Base-by-base conservation (phyloP, 2,113 vertebrate genomes). In the Turnix velox region DNA sequence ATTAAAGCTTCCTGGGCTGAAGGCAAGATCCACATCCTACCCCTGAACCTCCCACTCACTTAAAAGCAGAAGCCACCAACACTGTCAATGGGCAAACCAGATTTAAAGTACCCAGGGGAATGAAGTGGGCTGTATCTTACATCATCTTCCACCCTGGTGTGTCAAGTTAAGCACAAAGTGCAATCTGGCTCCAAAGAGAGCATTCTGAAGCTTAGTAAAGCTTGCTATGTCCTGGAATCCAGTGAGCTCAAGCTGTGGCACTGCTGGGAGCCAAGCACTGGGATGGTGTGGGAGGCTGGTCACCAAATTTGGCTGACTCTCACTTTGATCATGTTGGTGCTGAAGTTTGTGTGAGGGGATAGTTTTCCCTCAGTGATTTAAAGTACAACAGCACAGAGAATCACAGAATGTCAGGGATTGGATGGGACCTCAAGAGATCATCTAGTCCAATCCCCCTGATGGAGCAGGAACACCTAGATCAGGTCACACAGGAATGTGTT, bases 251-350 rank as follows among this genome's bases (percentile, higher is more conserved):
- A 30, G 37, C 24, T 18, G 18, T 28, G 14, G 24, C 3, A 3
- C 14, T 46, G 55, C 55, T 55, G 51, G 35, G 43, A 55, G 27
- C 19, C 0, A 0, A 28, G 28, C 1, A 0, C 35, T 51, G 42
- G 51, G 14, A 3, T 72, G 48, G 18, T 0, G 1, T 30, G 61
- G 35, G 46, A 92, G 42, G 22, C 68, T 77, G 55, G 31, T 28
- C 61, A 59, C 48, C 11, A 79, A 79, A 5, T 20, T 63, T 0
- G 0, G 14, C 54, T 71, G 46, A 10, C 22, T 61, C 24, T 59
- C 61, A 43, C 46, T 87, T 59, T 87, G 48, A 24, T 71, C 37
- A 35, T n/a, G 15, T 2, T 45, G 49, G 33, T 72, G 42, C 54
- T 58, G 67, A 76, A 23, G 24, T 52, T 83, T 80, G 7, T 18